A percentile compares a stretch with the other conserved stretches of the same genome.
These are phyloP conservation scores for Listronotus oregonensis DNA, from an alignment of 1,140 invertebrate genomes.

Conservation along the genomic window DNA sequence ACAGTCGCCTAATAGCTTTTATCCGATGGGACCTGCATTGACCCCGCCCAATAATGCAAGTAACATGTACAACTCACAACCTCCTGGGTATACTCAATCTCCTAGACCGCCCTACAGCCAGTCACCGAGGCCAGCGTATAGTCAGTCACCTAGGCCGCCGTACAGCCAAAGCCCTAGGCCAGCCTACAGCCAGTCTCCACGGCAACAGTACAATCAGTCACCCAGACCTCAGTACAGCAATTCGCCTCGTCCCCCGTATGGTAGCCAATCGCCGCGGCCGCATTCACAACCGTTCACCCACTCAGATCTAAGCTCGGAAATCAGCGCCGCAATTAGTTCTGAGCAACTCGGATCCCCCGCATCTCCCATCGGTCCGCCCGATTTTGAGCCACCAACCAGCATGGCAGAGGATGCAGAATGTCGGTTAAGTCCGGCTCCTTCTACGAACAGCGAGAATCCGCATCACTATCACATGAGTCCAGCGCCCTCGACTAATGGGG, in stretches of 20 bases:
- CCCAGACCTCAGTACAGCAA: constrained; percentile 64
- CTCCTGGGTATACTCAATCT: constrained; percentile 52
- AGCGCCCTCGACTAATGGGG: constrained; percentile 52
- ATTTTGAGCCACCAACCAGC: constrained; percentile 75
- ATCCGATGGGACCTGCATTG: constrained; percentile 52
- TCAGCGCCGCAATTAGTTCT: constrained; percentile 77
- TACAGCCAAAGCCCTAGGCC: constrained; percentile 64
- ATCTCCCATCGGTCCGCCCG: constrained; percentile 72
- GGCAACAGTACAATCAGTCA: constrained; percentile 62
- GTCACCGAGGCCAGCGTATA: constrained; percentile 63
- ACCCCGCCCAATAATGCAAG: constrained; percentile 50
- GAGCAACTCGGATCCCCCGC: constrained; percentile 67
- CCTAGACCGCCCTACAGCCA: constrained; percentile 57
- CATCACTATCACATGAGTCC: constrained; percentile 55
- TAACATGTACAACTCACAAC: constrained; percentile 55
- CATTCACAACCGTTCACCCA: constrained; percentile 70
- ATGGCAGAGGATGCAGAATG: constrained; percentile 63
- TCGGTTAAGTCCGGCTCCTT: constrained; percentile 60
- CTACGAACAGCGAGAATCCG: constrained; percentile 51
- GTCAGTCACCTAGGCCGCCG: constrained; percentile 43
- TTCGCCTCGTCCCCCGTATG: constrained; percentile 64
- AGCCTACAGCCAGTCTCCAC: constrained; percentile 65
- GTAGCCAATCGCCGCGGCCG: constrained; percentile 64
- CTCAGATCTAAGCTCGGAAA: constrained; percentile 76
- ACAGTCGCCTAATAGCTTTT: constrained; percentile 59